Evolutionary conservation across 2,888 invertebrate genomes (phyloP).

Genomic region (Drosophila paracracens): DNA sequence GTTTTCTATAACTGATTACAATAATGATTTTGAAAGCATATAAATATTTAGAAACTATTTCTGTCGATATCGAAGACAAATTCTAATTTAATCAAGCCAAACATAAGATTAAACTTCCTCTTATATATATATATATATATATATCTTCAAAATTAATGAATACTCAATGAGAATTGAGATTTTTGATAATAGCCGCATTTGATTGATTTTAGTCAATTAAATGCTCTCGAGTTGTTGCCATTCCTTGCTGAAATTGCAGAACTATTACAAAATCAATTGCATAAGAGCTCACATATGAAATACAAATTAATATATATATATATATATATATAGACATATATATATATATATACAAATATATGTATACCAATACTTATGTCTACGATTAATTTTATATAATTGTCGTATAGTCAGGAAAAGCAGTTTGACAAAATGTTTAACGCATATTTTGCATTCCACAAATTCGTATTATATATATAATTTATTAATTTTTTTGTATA

Average conservation of each 20-base stretch:
- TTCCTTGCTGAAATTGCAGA: conserved; percentile 41
- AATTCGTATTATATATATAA: conserved; percentile 33
- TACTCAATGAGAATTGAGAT: background rate
- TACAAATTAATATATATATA: conserved; percentile 10
- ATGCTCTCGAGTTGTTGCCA: conserved; percentile 40
- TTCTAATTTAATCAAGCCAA: background rate
- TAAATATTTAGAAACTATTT: background rate
- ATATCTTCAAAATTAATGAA: background rate
- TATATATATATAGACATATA: background rate
- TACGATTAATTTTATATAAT: conserved; percentile 46
- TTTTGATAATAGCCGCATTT: conserved; percentile 38
- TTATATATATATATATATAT: background rate
- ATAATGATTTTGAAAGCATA: background rate
- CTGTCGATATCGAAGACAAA: background rate
- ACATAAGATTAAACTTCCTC: background rate
- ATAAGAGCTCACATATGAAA: conserved; percentile 38
- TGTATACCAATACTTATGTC: conserved; percentile 22
- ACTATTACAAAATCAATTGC: conserved; percentile 52
- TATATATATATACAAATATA: background rate
- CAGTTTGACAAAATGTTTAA: conserved; percentile 58
- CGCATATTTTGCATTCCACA: conserved; percentile 65
- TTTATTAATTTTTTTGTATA: background rate
- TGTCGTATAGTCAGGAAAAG: conserved; percentile 20
- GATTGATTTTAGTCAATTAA: conserved; percentile 81
- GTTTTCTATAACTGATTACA: background rate